Conservation (phyloP, 2,888 invertebrate genomes). For the Tanytarsus gracilentus region DNA sequence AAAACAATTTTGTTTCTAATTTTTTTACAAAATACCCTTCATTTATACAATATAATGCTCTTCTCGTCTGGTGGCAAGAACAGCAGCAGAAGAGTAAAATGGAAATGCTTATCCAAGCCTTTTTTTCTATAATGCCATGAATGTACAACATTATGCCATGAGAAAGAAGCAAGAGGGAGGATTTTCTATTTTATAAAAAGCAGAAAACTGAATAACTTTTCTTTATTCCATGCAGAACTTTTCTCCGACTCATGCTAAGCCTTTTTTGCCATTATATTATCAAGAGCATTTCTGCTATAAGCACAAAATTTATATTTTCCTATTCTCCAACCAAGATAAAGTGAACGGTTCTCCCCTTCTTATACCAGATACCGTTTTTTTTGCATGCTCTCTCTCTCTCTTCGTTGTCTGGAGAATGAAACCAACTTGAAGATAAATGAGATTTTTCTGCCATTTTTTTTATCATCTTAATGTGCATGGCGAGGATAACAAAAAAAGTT, state of each 20-base stretch:
- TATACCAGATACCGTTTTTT: not conserved
- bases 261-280: conserved; percentile 3
- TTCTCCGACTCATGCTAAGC: not conserved
- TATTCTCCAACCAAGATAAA: conserved; percentile 28
- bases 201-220: conserved; percentile 17
- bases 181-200: conserved; percentile 13
- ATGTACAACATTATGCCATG: conserved; percentile 2
- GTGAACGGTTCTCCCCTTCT: conserved; percentile 19
- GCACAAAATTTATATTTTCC: conserved; percentile 24
- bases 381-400: not conserved
- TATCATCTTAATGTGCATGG: too few relatives aligned
- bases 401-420: not conserved
- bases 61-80: not conserved
- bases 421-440: too few relatives aligned
- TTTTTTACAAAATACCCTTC: too few relatives aligned
- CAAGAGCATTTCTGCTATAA: conserved; percentile 18
- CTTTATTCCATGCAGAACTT: not conserved
- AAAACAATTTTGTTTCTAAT: too few relatives aligned
- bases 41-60: not conserved
- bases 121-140: conserved; percentile 3
- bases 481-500: too few relatives aligned
- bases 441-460: too few relatives aligned
- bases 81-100: not conserved
- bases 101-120: conserved; percentile 4
- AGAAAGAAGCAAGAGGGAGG: not conserved